Conservation (phyloP, 2,797 vertebrate genomes). For the Acomys russatus region DNA sequence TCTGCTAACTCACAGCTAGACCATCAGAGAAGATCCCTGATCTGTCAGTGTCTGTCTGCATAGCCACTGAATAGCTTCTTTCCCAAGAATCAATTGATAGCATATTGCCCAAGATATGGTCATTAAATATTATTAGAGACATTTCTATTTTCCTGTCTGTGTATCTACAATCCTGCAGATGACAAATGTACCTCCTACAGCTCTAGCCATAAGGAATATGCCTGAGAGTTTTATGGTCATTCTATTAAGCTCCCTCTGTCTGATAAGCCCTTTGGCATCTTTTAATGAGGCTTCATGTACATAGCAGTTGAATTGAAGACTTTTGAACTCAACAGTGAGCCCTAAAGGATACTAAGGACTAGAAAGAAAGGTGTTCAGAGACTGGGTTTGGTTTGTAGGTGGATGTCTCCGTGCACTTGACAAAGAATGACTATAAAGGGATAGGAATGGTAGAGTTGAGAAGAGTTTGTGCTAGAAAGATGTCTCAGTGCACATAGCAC, state of each 20-base stretch:
- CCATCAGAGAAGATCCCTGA: background rate
- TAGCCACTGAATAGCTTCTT: background rate
- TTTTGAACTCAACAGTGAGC: background rate
- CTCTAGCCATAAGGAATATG: background rate
- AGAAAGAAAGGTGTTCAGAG: background rate
- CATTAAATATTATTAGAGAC: background rate
- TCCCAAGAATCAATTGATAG: background rate
- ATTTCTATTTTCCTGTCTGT: constrained; percentile 5
- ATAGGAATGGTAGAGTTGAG: background rate
- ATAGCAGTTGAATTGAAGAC: background rate
- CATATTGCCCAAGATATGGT: background rate
- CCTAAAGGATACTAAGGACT: background rate
- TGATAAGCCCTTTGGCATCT: background rate
- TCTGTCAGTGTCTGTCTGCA: background rate
- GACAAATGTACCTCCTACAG: background rate
- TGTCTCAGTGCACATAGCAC: background rate
- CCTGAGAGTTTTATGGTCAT: background rate
- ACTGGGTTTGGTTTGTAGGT: background rate
- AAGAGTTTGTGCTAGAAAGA: background rate
- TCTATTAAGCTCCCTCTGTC: background rate
- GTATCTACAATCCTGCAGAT: background rate
- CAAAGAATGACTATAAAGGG: background rate
- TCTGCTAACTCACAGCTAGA: background rate
- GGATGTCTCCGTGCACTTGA: background rate
- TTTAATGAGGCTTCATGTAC: background rate